Evolutionary conservation across 1,140 invertebrate genomes (phyloP).

Genomic region (Polypedilum pembai): DNA sequence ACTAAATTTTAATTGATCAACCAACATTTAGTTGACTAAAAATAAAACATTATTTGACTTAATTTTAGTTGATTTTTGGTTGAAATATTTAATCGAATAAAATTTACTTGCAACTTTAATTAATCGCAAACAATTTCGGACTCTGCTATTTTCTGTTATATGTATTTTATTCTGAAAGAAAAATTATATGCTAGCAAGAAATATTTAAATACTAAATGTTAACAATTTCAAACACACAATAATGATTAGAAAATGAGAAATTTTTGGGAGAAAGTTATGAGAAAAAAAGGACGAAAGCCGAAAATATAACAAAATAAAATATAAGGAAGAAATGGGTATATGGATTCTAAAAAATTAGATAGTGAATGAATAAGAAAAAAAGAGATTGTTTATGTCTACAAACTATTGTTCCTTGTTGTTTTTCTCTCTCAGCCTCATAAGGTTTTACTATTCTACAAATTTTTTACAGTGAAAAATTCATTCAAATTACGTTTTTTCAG

Average conservation of each 20-base stretch:
- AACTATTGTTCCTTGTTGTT: conserved; percentile 11
- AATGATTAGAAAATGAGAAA: neutral
- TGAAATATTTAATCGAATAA: no score
- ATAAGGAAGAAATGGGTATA: neutral
- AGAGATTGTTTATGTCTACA: conserved; percentile 18
- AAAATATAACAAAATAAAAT: neutral
- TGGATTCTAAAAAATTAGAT: neutral
- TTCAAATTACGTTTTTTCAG: conserved; percentile 15
- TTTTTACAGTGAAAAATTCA: neutral
- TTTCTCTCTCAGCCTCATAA: neutral
- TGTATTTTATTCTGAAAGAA: no score
- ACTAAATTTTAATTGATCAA: no score
- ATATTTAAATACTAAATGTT: conserved; percentile 21
- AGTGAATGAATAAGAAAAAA: neutral
- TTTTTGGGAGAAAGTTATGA: conserved; percentile 8
- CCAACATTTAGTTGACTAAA: no score
- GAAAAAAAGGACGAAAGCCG: neutral
- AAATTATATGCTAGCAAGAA: neutral
- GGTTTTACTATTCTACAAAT: neutral
- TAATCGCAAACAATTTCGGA: no score
- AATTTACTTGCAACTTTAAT: no score
- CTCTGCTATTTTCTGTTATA: no score
- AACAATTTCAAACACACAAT: neutral
- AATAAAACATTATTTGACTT: no score
- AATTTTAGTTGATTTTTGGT: no score